Evolutionary conservation across 2,888 invertebrate species (phyloP), one percentile per base, ranked within the genome.

Genomic region (Zele albiditarsus): DNA sequence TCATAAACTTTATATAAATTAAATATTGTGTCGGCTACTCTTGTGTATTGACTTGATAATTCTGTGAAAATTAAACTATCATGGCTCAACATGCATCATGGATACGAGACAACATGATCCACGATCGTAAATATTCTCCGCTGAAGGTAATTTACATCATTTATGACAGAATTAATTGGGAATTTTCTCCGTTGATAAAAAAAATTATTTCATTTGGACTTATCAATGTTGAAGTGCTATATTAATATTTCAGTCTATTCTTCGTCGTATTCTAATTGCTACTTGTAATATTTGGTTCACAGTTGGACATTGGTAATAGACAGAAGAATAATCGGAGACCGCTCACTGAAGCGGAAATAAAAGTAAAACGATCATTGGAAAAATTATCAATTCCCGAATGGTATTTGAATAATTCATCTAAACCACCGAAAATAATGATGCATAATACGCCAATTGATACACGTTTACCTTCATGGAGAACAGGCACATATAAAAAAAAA

Each of bases 321-420:
- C 53, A 67, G 60, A 58, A 25, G 27, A 53, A 23, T 63, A 33
- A 58, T 20, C 53, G 79, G 10, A 73, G 83, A 66, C 70, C 77
- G 28, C 42, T 82, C 3, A 81, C 83, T 2, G 86, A 86, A n/a
- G 79, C 83, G 0, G 86, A 86, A 77, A 14, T 83, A 25, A 82
- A 80, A 62, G 84, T 85, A 0, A 77, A 82, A 20, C 78, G 75
- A 38, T 84, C 82, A n/a, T 66, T 83, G 6, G 69, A 84, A 69
- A 82, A 78, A 23, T 76, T 86, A 0, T 77, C 83, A 2, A 81
- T 85, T 16, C 85, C 86, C 0, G 84, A 84, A 6, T 87, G 86
- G 86, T 84, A 84, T 46, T 49, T 82, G 25, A 82, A 84, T 53
- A 84, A 82, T 58, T 80, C 77, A 8, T 80, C 82, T 6, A 80